These are phyloP conservation scores for Anisognathus igniventris DNA, from an alignment of 2,797 vertebrate genomes.

Conservation along the genomic window DNA sequence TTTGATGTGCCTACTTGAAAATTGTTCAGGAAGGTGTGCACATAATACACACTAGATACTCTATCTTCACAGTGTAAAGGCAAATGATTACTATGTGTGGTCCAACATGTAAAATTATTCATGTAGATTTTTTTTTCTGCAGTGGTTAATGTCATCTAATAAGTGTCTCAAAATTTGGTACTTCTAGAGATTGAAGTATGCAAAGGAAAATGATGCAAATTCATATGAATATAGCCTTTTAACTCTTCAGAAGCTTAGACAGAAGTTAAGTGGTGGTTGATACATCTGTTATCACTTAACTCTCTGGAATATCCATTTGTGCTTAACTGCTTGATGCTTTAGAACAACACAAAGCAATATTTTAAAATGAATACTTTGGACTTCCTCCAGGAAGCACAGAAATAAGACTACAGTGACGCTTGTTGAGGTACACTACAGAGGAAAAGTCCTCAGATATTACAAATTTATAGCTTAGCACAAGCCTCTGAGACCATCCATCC, in stretches of 20 bases:
- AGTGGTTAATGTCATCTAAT: not conserved
- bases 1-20: not conserved
- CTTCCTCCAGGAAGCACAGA: not conserved
- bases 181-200: not conserved
- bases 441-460: not conserved
- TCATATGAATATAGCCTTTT: not conserved
- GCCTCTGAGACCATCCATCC: not conserved
- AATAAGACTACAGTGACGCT: not conserved
- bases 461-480: not conserved
- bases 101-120: not conserved
- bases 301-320: not conserved
- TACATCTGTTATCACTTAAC: not conserved
- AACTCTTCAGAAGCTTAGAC: not conserved
- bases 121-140: not conserved
- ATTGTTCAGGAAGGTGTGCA: not conserved
- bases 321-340: not conserved
- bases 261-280: not conserved
- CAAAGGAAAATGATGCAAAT: not conserved
- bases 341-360: not conserved
- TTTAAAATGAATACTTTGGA: not conserved
- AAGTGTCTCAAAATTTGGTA: not conserved
- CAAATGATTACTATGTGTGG: not conserved
- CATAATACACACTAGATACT: fast-evolving
- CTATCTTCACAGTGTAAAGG: not conserved
- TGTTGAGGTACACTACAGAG: not conserved